A percentile compares a stretch with the other conserved stretches of the same genome.
phyloP scores from a whole-genome alignment of 2,888 invertebrate genomes.

The Drosophila monieri region DNA sequence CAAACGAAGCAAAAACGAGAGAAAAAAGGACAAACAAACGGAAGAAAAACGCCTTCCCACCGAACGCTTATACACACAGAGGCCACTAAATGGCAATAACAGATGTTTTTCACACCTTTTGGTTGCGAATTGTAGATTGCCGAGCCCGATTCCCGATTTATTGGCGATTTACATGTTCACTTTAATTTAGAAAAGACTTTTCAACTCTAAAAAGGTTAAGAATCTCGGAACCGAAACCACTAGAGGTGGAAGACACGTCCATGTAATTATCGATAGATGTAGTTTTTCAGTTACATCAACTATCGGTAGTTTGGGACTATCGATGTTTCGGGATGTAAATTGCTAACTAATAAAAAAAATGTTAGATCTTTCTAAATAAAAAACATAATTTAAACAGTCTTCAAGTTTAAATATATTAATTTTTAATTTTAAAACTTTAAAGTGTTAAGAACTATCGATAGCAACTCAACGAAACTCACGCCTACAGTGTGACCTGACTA shows the following conservation, averaged over 20 bases:
- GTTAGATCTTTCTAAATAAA: too few relatives aligned
- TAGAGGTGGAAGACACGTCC: slow-evolving; percentile 1
- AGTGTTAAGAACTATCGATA: too few relatives aligned
- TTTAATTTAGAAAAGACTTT: slow-evolving; percentile 3
- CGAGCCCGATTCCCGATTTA: not conserved
- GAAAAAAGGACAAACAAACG: slow-evolving; percentile 1
- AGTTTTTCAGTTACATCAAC: not conserved
- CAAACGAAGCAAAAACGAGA: not conserved
- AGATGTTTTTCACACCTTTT: not conserved
- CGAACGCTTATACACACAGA: not conserved
- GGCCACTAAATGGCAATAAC: not conserved
- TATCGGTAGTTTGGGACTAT: not conserved
- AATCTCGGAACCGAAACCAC: slow-evolving; percentile 3
- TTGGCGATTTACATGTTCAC: slow-evolving; percentile 4
- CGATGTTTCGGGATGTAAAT: not conserved
- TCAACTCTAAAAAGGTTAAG: not conserved
- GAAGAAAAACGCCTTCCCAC: not conserved
- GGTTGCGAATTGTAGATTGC: not conserved
- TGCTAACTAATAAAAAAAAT: too few relatives aligned
- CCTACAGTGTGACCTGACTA: too few relatives aligned
- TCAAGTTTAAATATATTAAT: too few relatives aligned
- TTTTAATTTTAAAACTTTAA: too few relatives aligned
- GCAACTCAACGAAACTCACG: too few relatives aligned
- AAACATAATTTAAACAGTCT: too few relatives aligned
- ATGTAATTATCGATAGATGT: not conserved